Evolutionary conservation across 2,797 vertebrate genomes (phyloP).

Genomic region (Squalus acanthias): DNA sequence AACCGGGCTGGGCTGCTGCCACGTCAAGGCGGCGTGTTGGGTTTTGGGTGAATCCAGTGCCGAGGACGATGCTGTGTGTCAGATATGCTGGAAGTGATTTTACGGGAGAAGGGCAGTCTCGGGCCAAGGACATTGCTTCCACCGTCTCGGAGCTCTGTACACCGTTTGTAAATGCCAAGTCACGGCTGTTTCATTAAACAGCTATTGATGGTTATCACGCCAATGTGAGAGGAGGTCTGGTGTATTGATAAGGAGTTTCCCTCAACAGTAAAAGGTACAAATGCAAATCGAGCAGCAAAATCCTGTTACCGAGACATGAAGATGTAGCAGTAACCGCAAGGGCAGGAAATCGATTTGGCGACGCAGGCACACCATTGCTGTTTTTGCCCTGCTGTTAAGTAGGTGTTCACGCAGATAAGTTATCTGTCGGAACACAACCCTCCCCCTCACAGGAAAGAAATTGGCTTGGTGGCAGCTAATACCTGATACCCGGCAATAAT

Average conservation of each 20-base stretch:
- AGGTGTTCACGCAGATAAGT: conserved; percentile 7
- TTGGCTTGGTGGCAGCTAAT: neutral
- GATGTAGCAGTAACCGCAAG: neutral
- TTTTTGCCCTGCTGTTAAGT: neutral
- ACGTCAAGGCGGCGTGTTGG: too few relatives aligned
- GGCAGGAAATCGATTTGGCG: conserved; percentile 26
- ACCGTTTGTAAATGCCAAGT: neutral
- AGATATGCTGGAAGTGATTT: neutral
- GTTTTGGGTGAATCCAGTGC: neutral
- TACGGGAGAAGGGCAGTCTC: neutral
- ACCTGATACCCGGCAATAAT: conserved; percentile 17
- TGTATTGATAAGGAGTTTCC: neutral
- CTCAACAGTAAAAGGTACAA: neutral
- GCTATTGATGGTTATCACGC: neutral
- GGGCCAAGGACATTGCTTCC: neutral
- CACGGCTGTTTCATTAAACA: neutral
- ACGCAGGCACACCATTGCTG: neutral
- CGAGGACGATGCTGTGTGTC: neutral
- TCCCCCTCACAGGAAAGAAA: neutral
- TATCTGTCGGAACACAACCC: neutral
- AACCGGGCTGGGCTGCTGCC: neutral
- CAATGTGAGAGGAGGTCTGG: neutral
- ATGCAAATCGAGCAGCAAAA: neutral
- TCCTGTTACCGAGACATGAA: neutral
- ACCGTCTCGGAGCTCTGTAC: neutral